Evolutionary conservation across 2,888 invertebrate genomes (phyloP).

Genomic region (Malacosoma neustria): DNA sequence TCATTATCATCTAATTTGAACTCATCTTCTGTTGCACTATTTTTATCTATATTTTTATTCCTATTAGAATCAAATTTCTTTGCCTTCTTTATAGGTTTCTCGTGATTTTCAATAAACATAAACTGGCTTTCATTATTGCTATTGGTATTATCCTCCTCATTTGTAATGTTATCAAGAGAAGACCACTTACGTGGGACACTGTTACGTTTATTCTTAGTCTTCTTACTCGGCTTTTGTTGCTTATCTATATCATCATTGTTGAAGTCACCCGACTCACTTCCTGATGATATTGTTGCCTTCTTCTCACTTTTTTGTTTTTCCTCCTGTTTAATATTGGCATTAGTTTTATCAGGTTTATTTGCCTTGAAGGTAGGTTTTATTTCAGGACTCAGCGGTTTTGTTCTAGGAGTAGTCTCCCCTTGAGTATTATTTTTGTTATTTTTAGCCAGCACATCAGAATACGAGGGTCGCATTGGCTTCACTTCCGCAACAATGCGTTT

Average conservation of each 20-base stretch:
- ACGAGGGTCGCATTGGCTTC: conserved; percentile 89
- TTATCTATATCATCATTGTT: conserved; percentile 58
- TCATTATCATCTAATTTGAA: conserved; percentile 45
- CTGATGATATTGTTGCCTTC: conserved; percentile 57
- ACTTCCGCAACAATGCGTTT: conserved; percentile 89
- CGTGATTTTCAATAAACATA: conserved; percentile 59
- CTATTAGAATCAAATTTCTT: conserved; percentile 42
- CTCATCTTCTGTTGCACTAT: conserved; percentile 34
- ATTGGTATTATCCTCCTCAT: conserved; percentile 50
- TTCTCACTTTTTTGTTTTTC: conserved; percentile 52
- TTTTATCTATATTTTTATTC: conserved; percentile 36
- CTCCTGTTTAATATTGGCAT: conserved; percentile 30
- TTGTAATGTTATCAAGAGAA: conserved; percentile 70
- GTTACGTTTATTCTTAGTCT: conserved; percentile 57
- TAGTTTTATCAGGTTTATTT: conserved; percentile 51
- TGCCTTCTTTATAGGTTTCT: conserved; percentile 54
- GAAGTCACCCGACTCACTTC: conserved; percentile 66
- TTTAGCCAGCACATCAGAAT: conserved; percentile 89
- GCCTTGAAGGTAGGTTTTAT: conserved; percentile 48
- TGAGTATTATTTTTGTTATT: conserved; percentile 66
- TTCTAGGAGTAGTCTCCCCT: conserved; percentile 61
- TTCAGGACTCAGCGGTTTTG: conserved; percentile 54
- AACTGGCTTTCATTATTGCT: conserved; percentile 56
- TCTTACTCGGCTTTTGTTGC: conserved; percentile 47
- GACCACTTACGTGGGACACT: conserved; percentile 75